Conservation (phyloP, 92 coral and sea anemone genomes). For the Umimayanthus kanabou region DNA sequence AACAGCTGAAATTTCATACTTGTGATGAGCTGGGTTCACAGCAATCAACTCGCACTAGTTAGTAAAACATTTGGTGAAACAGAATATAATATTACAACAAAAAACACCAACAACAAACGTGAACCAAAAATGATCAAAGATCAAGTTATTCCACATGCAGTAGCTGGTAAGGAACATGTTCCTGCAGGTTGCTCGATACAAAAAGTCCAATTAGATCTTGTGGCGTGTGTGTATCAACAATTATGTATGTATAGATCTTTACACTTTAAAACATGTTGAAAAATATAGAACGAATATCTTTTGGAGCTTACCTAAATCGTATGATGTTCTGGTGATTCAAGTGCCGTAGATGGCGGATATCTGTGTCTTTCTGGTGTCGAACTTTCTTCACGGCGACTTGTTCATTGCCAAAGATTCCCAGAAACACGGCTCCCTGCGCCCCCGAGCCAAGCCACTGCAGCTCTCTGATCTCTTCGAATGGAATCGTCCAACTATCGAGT, state of each 20-base stretch:
- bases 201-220: conserved; percentile 26
- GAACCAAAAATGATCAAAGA: conserved; percentile 36
- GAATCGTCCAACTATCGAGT: conserved; percentile 73
- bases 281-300: not conserved
- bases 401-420: conserved; percentile 70
- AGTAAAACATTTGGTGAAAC: not conserved
- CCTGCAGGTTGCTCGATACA: conserved; percentile 36
- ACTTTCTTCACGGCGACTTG: conserved; percentile 93
- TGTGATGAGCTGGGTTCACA: too few species aligned
- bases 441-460: conserved; percentile 89
- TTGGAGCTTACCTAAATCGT: conserved; percentile 67
- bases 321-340: conserved; percentile 82
- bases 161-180: conserved; percentile 26
- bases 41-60: not conserved
- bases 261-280: not conserved
- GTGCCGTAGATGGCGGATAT: conserved; percentile 73
- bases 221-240: conserved; percentile 31
- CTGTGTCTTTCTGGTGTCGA: conserved; percentile 84
- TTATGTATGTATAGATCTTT: not conserved
- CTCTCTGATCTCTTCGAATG: conserved; percentile 82
- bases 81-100: not conserved
- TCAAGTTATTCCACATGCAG: conserved; percentile 41
- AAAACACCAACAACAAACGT: not conserved
- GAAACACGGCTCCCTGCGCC: conserved; percentile 88
- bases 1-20: too few species aligned